Evolutionary conservation across 2,113 vertebrate genomes (phyloP).

Genomic region (Tetraodon nigroviridis): DNA sequence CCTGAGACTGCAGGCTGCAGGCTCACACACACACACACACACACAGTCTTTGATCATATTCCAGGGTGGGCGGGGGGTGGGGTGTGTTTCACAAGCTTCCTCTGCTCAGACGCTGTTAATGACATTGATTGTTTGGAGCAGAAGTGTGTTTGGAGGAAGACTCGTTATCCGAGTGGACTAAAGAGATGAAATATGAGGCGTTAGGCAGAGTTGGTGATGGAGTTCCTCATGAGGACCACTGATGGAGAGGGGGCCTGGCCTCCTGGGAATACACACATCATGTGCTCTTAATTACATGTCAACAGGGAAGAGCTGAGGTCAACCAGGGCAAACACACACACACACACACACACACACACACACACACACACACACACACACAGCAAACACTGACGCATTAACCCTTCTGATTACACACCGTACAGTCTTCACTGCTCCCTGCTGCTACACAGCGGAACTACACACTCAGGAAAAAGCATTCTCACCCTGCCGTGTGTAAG

Average conservation of each 20-base stretch:
- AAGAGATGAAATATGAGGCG: slow-evolving; percentile 78
- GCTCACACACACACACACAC: neutral
- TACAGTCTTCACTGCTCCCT: slow-evolving; percentile 63
- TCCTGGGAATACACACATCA: slow-evolving; percentile 67
- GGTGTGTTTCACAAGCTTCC: slow-evolving; percentile 20
- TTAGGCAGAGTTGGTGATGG: slow-evolving; percentile 76
- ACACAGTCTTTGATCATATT: too few relatives aligned
- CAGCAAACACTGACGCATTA: slow-evolving; percentile 15
- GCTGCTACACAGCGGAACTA: slow-evolving; percentile 57
- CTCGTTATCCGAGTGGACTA: slow-evolving; percentile 70
- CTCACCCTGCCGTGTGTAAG: too few relatives aligned
- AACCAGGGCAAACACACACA: slow-evolving; percentile 19
- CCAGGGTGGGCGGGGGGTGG: too few relatives aligned
- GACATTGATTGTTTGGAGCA: slow-evolving; percentile 74
- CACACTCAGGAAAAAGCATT: slow-evolving; percentile 5
- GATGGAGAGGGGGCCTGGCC: slow-evolving; percentile 58
- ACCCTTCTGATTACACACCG: too few relatives aligned
- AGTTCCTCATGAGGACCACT: slow-evolving; percentile 74
- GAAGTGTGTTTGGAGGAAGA: slow-evolving; percentile 71
- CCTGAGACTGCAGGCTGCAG: neutral
- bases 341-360: slow-evolving; percentile 2
- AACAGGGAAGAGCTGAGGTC: slow-evolving; percentile 48
- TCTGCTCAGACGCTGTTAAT: slow-evolving; percentile 63
- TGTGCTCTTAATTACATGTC: slow-evolving; percentile 72
- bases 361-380: slow-evolving; percentile 6